Evolutionary conservation across 2,797 vertebrate genomes (phyloP).

Genomic region (Bovichtus variegatus): DNA sequence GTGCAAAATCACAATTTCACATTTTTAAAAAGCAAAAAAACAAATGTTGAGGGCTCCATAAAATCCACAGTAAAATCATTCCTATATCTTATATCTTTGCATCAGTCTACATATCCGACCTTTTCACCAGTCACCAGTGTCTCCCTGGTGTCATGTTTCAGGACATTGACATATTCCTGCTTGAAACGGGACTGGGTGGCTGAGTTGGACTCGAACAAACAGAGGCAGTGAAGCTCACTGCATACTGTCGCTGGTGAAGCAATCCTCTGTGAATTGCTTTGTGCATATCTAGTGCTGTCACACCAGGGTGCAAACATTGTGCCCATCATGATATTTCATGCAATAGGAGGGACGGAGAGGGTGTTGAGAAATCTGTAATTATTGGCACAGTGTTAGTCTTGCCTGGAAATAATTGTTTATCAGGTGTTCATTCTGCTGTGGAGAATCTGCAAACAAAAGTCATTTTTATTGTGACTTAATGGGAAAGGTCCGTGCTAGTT

Average conservation of each 20-base stretch:
- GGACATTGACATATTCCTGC: background rate
- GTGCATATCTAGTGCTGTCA: conserved; percentile 35
- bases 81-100: background rate
- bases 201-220: conserved; percentile 4
- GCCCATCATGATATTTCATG: conserved; percentile 5
- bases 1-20: background rate
- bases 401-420: conserved; percentile 6
- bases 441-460: conserved; percentile 5
- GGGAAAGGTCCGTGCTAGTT: background rate
- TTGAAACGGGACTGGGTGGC: background rate
- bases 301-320: conserved; percentile 22
- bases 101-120: background rate
- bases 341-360: background rate
- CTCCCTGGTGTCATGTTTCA: background rate
- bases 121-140: background rate
- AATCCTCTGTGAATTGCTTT: conserved; percentile 32
- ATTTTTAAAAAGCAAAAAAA: background rate
- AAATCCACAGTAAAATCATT: background rate
- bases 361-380: background rate
- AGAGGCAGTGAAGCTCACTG: conserved; percentile 22
- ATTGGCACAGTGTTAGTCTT: background rate
- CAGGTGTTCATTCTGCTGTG: background rate
- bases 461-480: conserved; percentile 1
- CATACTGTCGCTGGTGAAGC: background rate
- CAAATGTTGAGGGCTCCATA: background rate